Conservation (phyloP, 2,797 vertebrate species). For the Anguilla pacifica region DNA sequence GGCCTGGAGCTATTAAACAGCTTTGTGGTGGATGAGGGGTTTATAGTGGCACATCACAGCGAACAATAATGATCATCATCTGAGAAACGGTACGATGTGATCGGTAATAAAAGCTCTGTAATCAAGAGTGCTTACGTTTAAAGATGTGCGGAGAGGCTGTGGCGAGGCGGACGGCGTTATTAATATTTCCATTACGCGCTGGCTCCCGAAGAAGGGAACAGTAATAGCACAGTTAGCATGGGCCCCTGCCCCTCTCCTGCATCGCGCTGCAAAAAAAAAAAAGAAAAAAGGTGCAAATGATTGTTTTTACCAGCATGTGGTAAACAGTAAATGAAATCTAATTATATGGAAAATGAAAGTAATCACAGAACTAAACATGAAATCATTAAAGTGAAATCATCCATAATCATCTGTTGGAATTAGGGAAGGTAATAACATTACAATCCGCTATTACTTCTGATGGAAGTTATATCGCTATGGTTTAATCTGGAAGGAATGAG, state of each 20-base stretch:
- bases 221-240: background rate
- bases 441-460: background rate
- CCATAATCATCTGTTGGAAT: background rate
- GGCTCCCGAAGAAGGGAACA: background rate
- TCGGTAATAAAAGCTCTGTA: slow-evolving; percentile 57
- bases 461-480: background rate
- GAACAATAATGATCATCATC: slow-evolving; percentile 44
- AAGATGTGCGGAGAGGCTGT: background rate
- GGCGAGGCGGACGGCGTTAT: background rate
- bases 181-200: background rate
- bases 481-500: background rate
- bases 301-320: background rate
- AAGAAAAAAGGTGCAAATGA: too few relatives aligned
- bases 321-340: background rate
- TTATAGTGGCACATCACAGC: slow-evolving; percentile 62
- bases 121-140: slow-evolving; percentile 11
- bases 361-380: background rate
- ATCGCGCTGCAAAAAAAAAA: background rate
- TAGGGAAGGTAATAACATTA: background rate
- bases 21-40: slow-evolving; percentile 50
- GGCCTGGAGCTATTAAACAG: slow-evolving; percentile 61
- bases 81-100: slow-evolving; percentile 31
- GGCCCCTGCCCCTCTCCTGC: background rate
- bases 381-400: background rate
- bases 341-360: slow-evolving; percentile 2